These are phyloP conservation scores for Protonemura montana DNA, from an alignment of 2,888 invertebrate genomes.

Conservation along the genomic window DNA sequence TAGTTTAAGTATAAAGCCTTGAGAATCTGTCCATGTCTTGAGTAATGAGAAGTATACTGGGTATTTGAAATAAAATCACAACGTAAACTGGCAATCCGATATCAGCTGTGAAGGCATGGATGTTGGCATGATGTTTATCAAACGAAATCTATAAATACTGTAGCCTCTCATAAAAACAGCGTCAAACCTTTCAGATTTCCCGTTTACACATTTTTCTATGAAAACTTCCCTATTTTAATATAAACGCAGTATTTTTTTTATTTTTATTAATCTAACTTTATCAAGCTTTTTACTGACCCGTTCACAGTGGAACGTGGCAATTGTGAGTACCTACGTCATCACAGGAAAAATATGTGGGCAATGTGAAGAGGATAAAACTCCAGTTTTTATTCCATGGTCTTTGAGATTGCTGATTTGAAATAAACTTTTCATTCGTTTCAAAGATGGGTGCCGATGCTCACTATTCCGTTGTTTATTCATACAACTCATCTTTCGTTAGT, in stretches of 20 bases:
- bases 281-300: too few relatives aligned
- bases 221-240: neutral
- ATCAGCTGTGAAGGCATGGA: neutral
- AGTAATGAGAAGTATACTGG: neutral
- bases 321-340: too few relatives aligned
- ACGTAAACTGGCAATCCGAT: neutral
- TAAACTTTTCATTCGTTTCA: neutral
- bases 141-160: neutral
- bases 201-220: neutral
- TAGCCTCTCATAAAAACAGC: neutral
- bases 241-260: neutral
- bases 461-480: neutral
- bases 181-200: neutral
- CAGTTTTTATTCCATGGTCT: neutral
- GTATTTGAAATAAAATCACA: neutral
- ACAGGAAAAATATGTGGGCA: too few relatives aligned
- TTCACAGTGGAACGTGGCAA: too few relatives aligned
- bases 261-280: neutral
- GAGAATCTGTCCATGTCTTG: neutral
- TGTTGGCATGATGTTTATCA: neutral
- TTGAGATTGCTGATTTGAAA: neutral
- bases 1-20: neutral
- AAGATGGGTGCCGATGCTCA: neutral
- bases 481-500: neutral
- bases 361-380: too few relatives aligned